Conservation (phyloP, 2,797 vertebrate species). For the Lepilemur septentrionalis region DNA sequence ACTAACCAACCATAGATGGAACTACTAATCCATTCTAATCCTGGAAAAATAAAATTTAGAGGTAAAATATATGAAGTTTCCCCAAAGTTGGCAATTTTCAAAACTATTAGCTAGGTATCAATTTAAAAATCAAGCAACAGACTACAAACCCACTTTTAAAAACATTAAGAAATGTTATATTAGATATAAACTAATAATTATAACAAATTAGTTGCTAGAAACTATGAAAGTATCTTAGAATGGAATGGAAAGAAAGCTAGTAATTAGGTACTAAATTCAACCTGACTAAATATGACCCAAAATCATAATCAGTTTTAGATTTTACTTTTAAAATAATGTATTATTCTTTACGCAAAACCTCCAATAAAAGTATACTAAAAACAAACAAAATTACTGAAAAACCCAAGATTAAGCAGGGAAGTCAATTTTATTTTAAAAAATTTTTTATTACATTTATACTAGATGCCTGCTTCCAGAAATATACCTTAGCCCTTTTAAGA, state of each 20-base stretch:
- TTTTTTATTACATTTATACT: constrained; percentile 62
- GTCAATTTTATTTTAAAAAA: constrained; percentile 55
- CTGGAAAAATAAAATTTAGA: constrained; percentile 16
- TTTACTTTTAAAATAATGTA: constrained; percentile 45
- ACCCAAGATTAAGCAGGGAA: constrained; percentile 51
- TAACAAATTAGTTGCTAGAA: constrained; percentile 13
- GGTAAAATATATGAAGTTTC: constrained; percentile 37
- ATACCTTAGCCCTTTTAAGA: constrained; percentile 49
- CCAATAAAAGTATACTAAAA: constrained; percentile 15
- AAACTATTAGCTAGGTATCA: constrained; percentile 36
- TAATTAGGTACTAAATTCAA: constrained; percentile 37
- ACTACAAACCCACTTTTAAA: constrained; percentile 10
- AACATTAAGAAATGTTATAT: background rate
- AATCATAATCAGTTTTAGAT: background rate
- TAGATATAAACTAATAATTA: constrained; percentile 18
- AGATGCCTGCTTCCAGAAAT: constrained; percentile 43
- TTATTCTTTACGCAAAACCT: background rate
- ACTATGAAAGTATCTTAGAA: background rate
- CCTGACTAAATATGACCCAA: constrained; percentile 9
- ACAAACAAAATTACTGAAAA: constrained; percentile 18
- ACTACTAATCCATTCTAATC: background rate
- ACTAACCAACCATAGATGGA: background rate
- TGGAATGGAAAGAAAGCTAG: background rate
- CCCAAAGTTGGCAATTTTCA: constrained; percentile 25
- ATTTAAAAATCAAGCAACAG: constrained; percentile 17